Percentiles rank a stretch among this genome's conserved stretches.
phyloP scores from a whole-genome alignment of 2,888 invertebrate genomes.

The Sphaerophoria rueppellii region DNA sequence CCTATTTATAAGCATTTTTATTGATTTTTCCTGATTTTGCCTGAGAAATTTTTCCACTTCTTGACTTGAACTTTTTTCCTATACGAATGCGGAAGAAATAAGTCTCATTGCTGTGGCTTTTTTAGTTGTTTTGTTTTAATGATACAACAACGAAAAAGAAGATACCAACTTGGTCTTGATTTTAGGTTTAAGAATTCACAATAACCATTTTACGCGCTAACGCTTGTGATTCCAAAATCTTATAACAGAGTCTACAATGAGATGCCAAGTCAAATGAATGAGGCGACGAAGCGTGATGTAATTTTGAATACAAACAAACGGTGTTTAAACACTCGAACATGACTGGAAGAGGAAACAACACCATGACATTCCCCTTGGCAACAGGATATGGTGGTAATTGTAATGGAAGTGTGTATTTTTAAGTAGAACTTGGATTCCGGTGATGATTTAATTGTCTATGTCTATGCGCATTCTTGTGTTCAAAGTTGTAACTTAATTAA shows the following conservation, averaged over 20 bases:
- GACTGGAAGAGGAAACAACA: not conserved
- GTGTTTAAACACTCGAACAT: constrained; percentile 33
- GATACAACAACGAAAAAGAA: constrained; percentile 1
- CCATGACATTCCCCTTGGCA: not conserved
- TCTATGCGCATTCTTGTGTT: not conserved
- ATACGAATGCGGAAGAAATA: too few relatives aligned
- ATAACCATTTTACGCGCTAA: constrained; percentile 64
- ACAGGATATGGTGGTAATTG: not conserved
- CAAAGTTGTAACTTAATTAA: too few relatives aligned
- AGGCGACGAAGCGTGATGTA: constrained; percentile 70
- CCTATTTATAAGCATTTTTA: too few relatives aligned
- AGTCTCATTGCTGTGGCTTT: too few relatives aligned
- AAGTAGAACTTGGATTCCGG: not conserved
- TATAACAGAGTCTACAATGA: constrained; percentile 2
- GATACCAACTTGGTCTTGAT: constrained; percentile 55
- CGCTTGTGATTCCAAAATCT: constrained; percentile 51
- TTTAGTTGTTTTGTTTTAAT: too few relatives aligned
- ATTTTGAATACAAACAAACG: constrained; percentile 45
- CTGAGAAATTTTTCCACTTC: too few relatives aligned
- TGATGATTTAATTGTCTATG: constrained; percentile 3
- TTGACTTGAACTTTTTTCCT: too few relatives aligned
- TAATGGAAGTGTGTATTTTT: not conserved
- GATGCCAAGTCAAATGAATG: constrained; percentile 47
- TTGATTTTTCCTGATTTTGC: too few relatives aligned
- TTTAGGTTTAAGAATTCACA: constrained; percentile 46